These are phyloP conservation scores for Pachycephala philippinensis DNA, from an alignment of 2,113 vertebrate genomes.

Conservation along the genomic window DNA sequence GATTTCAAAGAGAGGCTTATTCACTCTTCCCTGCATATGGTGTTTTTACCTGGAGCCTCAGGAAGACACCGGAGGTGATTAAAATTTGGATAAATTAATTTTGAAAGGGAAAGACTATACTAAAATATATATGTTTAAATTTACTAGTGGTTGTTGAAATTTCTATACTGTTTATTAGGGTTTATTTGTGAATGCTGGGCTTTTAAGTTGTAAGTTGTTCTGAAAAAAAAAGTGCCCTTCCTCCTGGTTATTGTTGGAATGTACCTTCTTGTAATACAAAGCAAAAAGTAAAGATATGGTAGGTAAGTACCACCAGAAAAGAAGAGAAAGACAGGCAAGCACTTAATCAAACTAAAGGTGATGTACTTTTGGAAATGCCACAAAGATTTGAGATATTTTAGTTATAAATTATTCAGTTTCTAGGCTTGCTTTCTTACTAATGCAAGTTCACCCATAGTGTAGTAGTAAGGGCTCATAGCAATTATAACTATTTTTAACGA, in stretches of 20 bases:
- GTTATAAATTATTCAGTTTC: not conserved
- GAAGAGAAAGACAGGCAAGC: not conserved
- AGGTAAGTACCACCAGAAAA: not conserved
- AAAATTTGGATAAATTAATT: not conserved
- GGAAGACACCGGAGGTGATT: not conserved
- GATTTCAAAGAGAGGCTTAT: not conserved
- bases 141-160: not conserved
- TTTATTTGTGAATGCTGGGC: accelerated
- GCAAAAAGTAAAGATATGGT: not conserved
- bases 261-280: not conserved
- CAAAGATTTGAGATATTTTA: not conserved
- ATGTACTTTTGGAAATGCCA: not conserved
- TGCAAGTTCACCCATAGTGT: not conserved
- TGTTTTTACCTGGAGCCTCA: not conserved
- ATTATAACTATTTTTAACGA: accelerated
- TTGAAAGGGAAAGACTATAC: not conserved
- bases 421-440: not conserved
- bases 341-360: not conserved
- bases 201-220: not conserved
- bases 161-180: not conserved
- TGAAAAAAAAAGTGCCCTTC: not conserved
- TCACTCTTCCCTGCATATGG: not conserved
- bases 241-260: not conserved
- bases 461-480: not conserved
- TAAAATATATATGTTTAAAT: not conserved